Base-by-base conservation (phyloP, 2,888 invertebrate species). In the Papilio demoleus region DNA sequence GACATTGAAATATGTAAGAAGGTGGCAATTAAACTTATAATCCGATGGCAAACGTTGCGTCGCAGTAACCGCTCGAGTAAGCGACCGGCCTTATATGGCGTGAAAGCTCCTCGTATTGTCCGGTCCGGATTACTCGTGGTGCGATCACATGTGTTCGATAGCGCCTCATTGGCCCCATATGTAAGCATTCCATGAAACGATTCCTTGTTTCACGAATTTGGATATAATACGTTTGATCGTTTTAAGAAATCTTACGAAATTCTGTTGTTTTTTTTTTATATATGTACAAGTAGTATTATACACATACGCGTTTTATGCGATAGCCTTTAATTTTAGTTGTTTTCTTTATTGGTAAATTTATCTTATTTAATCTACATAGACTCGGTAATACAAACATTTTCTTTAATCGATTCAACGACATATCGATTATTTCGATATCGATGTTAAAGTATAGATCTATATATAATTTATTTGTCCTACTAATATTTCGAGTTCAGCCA, bases 71-170 rank as follows among this genome's bases (percentile, higher is more conserved):
- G 88, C 84, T 84, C 87, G 88, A 89, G 89, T 88, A 87, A 87
- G 85, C 82, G 78, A 73, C 76, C 73, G 70, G 76, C 92, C 90
- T 80, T 92, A 91, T 90, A 92, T 76, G 92, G 92, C 73, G 92
- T 88, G 92, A 92, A 92, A 92, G 92, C 89, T 82, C 79, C 82
- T 83, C 79, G 85, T 83, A 88, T 88, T 91, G 91, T 92, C 87
- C 85, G 81, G 83, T 78, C 81, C 84, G 82, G 77, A 47, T 17
- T 4, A 76, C 86, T 82, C 75, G 75, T 81, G 82, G 80, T 81
- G 77, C 80, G 61, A 62, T 58, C 62, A 68, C 63, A 68, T 59
- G 34, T 68, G 70, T 68, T 64, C 42, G 68, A 70, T 63, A 59
- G 50, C 68, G 59, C 47, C 68, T 56, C 40, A 42, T 53, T 27